Percentiles rank a stretch among this genome's conserved stretches.
These are phyloP conservation scores for Bactericera cockerelli DNA, from an alignment of 1,140 invertebrate species.

Conservation along the genomic window DNA sequence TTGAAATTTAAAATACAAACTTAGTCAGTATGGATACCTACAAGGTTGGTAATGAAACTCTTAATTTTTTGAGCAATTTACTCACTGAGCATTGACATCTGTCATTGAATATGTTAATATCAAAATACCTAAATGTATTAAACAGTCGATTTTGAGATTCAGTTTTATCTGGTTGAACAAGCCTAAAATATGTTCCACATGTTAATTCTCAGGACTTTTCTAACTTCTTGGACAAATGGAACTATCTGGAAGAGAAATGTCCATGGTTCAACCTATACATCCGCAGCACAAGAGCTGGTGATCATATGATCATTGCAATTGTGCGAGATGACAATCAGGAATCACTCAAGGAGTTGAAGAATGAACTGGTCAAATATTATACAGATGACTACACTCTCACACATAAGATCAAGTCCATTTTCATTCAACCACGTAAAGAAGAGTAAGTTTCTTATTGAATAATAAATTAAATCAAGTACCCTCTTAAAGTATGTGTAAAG, in stretches of 20 bases:
- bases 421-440: background rate
- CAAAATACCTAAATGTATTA: too few relatives aligned
- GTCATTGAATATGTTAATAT: too few relatives aligned
- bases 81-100: too few relatives aligned
- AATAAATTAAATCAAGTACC: too few relatives aligned
- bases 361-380: background rate
- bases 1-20: too few relatives aligned
- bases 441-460: background rate
- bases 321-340: background rate
- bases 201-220: constrained; percentile 9
- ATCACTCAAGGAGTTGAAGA: background rate
- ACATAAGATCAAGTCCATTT: background rate
- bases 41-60: too few relatives aligned
- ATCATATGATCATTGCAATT: background rate
- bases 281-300: background rate
- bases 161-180: too few relatives aligned
- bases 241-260: constrained; percentile 6
- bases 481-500: too few relatives aligned
- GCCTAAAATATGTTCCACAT: too few relatives aligned
- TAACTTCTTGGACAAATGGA: constrained; percentile 8
- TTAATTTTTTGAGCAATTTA: too few relatives aligned
- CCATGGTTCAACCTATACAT: background rate
- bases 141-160: too few relatives aligned
- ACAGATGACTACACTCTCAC: background rate
- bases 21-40: too few relatives aligned